These are phyloP conservation scores for Tenthredo mesomela DNA, from an alignment of 2,888 invertebrate genomes.

Conservation along the genomic window DNA sequence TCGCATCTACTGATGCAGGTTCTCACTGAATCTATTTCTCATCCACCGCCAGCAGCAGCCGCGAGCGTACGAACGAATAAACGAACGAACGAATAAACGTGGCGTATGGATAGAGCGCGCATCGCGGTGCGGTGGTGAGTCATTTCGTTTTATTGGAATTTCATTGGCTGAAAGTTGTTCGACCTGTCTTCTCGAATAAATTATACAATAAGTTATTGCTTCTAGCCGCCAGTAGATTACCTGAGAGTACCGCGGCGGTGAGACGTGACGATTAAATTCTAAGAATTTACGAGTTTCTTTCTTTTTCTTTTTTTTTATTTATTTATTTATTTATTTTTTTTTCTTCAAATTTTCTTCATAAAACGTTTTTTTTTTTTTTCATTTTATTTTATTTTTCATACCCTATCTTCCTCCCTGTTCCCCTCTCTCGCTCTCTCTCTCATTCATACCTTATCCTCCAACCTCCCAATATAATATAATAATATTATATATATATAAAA, in stretches of 20 bases:
- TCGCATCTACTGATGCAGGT: conserved; percentile 8
- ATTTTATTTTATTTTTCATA: neutral
- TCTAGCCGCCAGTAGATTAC: conserved; percentile 45
- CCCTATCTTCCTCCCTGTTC: neutral
- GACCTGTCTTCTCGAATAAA: conserved; percentile 53
- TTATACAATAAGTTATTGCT: conserved; percentile 51
- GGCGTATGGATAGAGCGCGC: conserved; percentile 25
- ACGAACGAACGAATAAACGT: neutral
- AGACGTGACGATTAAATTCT: conserved; percentile 36
- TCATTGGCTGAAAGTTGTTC: conserved; percentile 52
- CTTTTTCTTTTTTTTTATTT: neutral
- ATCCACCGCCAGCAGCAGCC: neutral
- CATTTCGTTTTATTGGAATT: conserved; percentile 47
- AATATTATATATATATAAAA: neutral
- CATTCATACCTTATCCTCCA: neutral
- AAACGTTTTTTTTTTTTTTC: neutral
- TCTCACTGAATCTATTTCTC: conserved; percentile 36
- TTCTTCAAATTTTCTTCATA: neutral
- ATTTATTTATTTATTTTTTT: neutral
- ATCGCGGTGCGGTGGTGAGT: conserved; percentile 31
- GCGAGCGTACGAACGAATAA: neutral
- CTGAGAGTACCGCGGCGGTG: neutral
- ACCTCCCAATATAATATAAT: neutral
- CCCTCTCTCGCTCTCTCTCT: neutral
- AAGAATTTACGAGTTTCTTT: conserved; percentile 44